These are phyloP conservation scores for Marisa cornuarietis DNA, from an alignment of 1,140 invertebrate genomes.

Conservation along the genomic window DNA sequence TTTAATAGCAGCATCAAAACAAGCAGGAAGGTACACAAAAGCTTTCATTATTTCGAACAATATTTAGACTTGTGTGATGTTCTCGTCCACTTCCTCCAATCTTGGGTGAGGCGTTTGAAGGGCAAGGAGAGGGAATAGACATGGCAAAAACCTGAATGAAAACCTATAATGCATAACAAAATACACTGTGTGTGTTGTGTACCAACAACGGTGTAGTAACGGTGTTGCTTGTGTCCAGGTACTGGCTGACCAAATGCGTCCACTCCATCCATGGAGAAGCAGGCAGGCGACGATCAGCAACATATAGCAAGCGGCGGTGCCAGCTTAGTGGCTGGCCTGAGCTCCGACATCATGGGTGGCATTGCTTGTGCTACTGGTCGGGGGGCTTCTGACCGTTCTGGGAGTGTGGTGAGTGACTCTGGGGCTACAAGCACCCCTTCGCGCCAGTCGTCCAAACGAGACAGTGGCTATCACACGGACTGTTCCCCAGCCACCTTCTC, in stretches of 20 bases:
- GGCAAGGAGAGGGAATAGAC: too few relatives aligned
- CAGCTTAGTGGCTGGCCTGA: neutral
- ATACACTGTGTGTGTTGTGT: too few relatives aligned
- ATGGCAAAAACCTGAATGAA: too few relatives aligned
- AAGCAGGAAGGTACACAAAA: too few relatives aligned
- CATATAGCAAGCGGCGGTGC: neutral
- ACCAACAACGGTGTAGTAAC: too few relatives aligned
- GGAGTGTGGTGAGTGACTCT: neutral
- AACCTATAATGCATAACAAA: too few relatives aligned
- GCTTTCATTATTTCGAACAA: too few relatives aligned
- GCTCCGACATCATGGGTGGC: slow-evolving; percentile 10
- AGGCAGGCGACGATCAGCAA: neutral
- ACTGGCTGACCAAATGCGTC: slow-evolving; percentile 15
- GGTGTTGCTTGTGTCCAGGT: neutral
- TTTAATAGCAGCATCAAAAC: too few relatives aligned
- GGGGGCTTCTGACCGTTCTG: neutral
- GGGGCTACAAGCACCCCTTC: neutral
- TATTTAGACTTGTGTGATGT: too few relatives aligned
- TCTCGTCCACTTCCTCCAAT: too few relatives aligned
- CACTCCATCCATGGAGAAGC: slow-evolving; percentile 14
- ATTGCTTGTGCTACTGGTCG: slow-evolving; percentile 1
- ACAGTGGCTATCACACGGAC: slow-evolving; percentile 42
- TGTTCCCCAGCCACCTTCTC: slow-evolving; percentile 32
- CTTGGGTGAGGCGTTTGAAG: too few relatives aligned
- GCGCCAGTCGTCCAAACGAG: slow-evolving; percentile 29